Evolutionary conservation across 2,113 vertebrate species (phyloP).

Genomic region (Larimichthys polyactis): DNA sequence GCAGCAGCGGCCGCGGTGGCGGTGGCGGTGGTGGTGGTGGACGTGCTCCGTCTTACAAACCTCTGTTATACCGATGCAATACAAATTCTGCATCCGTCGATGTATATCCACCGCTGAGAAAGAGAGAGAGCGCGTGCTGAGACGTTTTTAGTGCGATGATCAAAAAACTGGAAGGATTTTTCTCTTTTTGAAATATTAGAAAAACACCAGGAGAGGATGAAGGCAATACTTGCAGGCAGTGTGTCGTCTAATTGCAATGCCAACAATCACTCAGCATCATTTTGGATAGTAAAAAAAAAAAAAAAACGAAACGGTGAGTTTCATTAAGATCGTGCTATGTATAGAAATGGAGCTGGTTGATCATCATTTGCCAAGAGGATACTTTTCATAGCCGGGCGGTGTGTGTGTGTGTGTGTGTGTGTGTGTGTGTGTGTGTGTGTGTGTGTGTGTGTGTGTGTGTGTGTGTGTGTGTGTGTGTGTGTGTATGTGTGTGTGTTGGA

Average conservation of each 20-base stretch:
- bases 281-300: neutral
- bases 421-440: conserved; percentile 25
- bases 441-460: neutral
- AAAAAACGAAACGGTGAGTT: neutral
- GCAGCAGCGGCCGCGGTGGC: conserved; percentile 34
- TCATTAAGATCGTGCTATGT: conserved; percentile 31
- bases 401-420: conserved; percentile 26
- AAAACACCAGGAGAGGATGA: conserved; percentile 14
- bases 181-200: neutral
- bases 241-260: conserved; percentile 43
- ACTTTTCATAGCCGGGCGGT: conserved; percentile 56
- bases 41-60: conserved; percentile 68
- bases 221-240: conserved; percentile 30
- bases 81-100: conserved; percentile 59
- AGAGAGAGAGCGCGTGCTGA: neutral
- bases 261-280: conserved; percentile 25
- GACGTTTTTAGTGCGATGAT: conserved; percentile 20
- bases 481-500: neutral
- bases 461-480: conserved; percentile 39
- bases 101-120: conserved; percentile 23
- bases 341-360: conserved; percentile 41
- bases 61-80: conserved; percentile 49
- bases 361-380: conserved; percentile 47
- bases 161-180: neutral
- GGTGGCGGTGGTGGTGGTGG: conserved; percentile 39